Conservation (phyloP, 2,797 vertebrate genomes). For the Leptoclinus maculatus region DNA sequence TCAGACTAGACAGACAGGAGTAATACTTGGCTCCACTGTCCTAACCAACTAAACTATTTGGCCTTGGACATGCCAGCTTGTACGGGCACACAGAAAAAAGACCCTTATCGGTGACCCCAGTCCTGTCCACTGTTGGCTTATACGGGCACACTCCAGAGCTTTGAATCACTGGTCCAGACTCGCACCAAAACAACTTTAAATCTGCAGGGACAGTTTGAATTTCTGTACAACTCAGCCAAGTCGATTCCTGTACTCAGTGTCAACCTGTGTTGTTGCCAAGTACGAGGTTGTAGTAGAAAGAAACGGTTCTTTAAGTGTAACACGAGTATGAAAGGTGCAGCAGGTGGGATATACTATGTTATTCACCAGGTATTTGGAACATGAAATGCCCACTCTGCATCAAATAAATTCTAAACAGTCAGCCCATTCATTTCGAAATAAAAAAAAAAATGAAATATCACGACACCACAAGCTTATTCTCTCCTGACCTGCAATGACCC, state of each 20-base stretch:
- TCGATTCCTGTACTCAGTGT: background rate
- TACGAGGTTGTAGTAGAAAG: slow-evolving; percentile 7
- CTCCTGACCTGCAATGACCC: slow-evolving; percentile 13
- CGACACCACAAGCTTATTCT: slow-evolving; percentile 1
- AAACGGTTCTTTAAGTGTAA: background rate
- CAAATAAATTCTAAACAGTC: background rate
- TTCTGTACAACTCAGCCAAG: slow-evolving; percentile 1
- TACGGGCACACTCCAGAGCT: slow-evolving; percentile 40
- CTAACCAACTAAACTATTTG: slow-evolving; percentile 54
- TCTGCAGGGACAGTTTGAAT: slow-evolving; percentile 13
- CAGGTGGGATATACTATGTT: background rate
- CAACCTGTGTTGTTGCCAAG: background rate
- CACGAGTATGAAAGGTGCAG: background rate
- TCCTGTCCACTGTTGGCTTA: slow-evolving; percentile 44
- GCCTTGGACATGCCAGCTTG: slow-evolving; percentile 46
- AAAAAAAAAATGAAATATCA: background rate
- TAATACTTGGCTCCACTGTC: slow-evolving; percentile 52
- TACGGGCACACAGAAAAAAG: slow-evolving; percentile 29
- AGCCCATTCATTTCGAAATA: background rate
- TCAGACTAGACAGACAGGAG: slow-evolving; percentile 16
- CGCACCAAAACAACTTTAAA: slow-evolving; percentile 34
- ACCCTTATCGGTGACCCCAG: slow-evolving; percentile 55
- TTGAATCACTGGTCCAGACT: slow-evolving; percentile 24
- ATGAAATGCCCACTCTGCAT: background rate
- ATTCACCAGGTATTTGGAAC: background rate